A percentile compares a stretch with the other conserved stretches of the same genome.
phyloP scores from a whole-genome alignment of 2,888 invertebrate species.

The Noctuana brunneofusca region DNA sequence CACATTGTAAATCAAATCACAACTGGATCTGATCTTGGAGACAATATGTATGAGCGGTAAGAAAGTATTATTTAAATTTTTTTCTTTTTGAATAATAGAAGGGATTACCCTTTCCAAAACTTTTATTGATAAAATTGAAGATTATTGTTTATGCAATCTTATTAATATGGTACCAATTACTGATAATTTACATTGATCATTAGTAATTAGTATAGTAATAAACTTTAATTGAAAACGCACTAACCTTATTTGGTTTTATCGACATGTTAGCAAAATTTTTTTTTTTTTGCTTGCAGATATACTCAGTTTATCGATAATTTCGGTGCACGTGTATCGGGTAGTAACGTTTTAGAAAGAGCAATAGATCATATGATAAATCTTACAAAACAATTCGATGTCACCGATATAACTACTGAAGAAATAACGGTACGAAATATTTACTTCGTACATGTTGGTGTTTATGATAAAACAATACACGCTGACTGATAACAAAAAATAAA shows the following conservation, averaged over 20 bases:
- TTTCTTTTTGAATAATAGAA: too few species aligned
- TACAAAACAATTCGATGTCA: slow-evolving; percentile 49
- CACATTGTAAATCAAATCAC: slow-evolving; percentile 72
- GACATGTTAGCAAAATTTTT: not conserved
- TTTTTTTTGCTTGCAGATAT: slow-evolving; percentile 50
- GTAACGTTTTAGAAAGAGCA: slow-evolving; percentile 82
- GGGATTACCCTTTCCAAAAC: too few species aligned
- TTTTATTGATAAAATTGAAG: too few species aligned
- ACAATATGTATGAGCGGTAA: slow-evolving; percentile 76
- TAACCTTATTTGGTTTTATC: not conserved
- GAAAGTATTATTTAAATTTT: slow-evolving; percentile 27
- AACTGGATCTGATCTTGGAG: slow-evolving; percentile 68
- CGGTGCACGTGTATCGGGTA: slow-evolving; percentile 85
- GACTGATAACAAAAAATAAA: too few species aligned
- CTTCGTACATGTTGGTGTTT: not conserved
- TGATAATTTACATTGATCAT: too few species aligned
- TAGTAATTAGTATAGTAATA: not conserved
- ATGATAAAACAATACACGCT: not conserved
- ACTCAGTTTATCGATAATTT: slow-evolving; percentile 74
- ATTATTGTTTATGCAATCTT: too few species aligned
- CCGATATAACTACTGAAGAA: slow-evolving; percentile 87
- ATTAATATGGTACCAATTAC: too few species aligned
- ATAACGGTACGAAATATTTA: slow-evolving; percentile 61
- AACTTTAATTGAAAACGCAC: not conserved
- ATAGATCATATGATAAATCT: slow-evolving; percentile 84